phyloP scores from a whole-genome alignment of 2,888 invertebrate species.

The Euzetes globulus region DNA sequence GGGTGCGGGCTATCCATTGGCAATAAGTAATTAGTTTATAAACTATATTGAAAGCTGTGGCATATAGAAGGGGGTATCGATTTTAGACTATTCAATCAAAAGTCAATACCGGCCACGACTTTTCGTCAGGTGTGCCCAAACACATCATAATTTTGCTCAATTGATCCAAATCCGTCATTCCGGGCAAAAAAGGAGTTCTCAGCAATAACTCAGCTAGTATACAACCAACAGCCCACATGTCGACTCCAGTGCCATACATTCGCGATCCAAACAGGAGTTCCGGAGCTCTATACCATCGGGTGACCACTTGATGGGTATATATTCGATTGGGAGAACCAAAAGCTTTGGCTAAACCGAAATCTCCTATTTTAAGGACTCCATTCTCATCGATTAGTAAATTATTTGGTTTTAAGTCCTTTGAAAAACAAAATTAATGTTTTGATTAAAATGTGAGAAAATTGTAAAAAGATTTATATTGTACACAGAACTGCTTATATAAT shows the following conservation, averaged over 20 bases:
- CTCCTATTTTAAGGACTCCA: conserved; percentile 92
- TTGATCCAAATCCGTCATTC: conserved; percentile 95
- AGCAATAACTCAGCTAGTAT: conserved; percentile 88
- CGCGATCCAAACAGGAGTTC: conserved; percentile 91
- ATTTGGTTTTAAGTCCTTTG: conserved; percentile 88
- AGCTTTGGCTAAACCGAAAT: conserved; percentile 96
- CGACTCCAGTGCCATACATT: conserved; percentile 92
- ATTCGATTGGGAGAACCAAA: conserved; percentile 93
- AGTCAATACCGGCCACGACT: conserved; percentile 77
- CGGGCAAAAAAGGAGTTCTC: conserved; percentile 84
- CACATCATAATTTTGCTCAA: conserved; percentile 89
- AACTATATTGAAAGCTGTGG: no score
- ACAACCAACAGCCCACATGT: conserved; percentile 99
- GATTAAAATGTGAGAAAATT: conserved; percentile 23
- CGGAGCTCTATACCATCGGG: conserved; percentile 67
- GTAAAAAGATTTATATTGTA: no score
- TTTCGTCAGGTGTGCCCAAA: conserved; percentile 84
- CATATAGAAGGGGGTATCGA: no score
- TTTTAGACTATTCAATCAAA: no score
- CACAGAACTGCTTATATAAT: no score
- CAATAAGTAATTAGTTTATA: no score
- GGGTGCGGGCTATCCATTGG: no score
- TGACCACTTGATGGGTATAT: conserved; percentile 96
- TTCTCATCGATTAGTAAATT: conserved; percentile 87
- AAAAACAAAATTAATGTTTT: no score